These are phyloP conservation scores for Sapajus apella DNA, from an alignment of 2,113 vertebrate genomes.

Conservation along the genomic window DNA sequence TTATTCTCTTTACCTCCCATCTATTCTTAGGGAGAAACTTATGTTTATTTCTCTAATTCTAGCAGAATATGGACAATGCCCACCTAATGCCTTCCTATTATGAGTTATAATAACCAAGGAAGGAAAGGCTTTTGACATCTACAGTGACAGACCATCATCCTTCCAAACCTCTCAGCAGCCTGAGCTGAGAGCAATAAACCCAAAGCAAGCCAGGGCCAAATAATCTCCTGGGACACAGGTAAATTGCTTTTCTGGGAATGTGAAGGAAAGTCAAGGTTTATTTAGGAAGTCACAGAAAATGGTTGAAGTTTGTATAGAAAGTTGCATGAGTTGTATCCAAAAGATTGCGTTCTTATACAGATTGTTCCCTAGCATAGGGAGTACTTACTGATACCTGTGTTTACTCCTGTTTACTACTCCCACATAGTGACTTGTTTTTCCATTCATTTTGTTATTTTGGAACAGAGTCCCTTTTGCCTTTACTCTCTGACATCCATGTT, in stretches of 20 bases:
- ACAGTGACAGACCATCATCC: neutral
- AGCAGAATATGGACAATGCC: neutral
- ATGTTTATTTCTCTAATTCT: neutral
- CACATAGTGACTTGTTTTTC: neutral
- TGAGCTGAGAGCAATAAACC: neutral
- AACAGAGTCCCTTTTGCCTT: constrained; percentile 7
- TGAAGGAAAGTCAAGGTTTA: neutral
- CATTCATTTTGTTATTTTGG: constrained; percentile 29
- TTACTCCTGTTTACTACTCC: neutral
- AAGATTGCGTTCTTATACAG: neutral
- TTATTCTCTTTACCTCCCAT: neutral
- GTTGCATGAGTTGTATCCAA: neutral
- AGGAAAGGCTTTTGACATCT: neutral
- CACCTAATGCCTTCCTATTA: neutral
- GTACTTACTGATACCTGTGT: neutral
- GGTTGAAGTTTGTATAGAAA: neutral
- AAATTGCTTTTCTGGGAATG: neutral
- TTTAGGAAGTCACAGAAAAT: neutral
- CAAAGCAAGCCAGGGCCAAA: neutral
- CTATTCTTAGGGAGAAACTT: neutral
- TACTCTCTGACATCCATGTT: neutral
- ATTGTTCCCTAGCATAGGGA: neutral
- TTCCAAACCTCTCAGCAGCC: neutral
- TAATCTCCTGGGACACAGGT: neutral
- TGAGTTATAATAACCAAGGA: neutral